Conservation (phyloP, 2,888 invertebrate species). For the Eristalis pertinax region DNA sequence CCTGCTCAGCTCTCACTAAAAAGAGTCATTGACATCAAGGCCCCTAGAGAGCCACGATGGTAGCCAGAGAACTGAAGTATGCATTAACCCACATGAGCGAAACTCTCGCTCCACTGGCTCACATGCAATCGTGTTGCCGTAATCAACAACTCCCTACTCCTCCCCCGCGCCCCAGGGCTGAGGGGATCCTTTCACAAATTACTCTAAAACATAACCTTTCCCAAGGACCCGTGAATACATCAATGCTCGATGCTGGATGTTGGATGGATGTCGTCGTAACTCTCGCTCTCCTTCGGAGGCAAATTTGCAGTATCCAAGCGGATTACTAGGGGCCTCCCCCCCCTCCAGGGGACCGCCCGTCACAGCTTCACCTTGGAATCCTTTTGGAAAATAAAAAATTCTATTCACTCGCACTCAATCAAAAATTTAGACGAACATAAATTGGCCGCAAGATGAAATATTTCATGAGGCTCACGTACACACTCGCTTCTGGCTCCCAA, state of each 20-base stretch:
- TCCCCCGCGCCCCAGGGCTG: neutral
- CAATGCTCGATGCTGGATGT: neutral
- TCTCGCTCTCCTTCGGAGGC: neutral
- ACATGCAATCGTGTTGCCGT: neutral
- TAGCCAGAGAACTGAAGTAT: neutral
- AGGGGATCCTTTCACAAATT: neutral
- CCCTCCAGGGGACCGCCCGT: neutral
- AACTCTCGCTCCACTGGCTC: neutral
- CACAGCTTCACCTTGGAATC: neutral
- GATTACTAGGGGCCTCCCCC: neutral
- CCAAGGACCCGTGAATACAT: neutral
- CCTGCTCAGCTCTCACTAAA: too few species aligned
- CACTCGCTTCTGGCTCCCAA: neutral
- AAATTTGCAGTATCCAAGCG: neutral
- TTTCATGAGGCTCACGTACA: slow-evolving; percentile 19
- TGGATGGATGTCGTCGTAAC: neutral
- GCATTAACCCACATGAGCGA: neutral
- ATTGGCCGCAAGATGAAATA: slow-evolving; percentile 1
- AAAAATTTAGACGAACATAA: slow-evolving; percentile 1
- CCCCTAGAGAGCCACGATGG: neutral
- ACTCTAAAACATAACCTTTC: neutral
- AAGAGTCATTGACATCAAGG: neutral
- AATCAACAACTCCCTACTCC: neutral
- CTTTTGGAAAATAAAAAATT: slow-evolving; percentile 6
- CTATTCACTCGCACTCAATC: slow-evolving; percentile 13